Conservation (phyloP, 2,888 invertebrate genomes). For the Aphodius sticticus region DNA sequence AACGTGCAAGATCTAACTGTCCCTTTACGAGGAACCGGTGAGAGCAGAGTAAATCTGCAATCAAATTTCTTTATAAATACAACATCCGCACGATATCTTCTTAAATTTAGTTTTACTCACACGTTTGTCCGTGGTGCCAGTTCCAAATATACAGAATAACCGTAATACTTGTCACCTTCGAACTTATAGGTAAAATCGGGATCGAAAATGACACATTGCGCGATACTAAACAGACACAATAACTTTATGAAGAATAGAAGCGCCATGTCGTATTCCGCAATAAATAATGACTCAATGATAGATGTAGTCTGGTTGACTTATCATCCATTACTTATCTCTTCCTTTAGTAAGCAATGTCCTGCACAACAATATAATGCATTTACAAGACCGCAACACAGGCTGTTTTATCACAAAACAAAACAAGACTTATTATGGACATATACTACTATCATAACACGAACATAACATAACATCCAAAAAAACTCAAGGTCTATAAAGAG, state of each 20-base stretch:
- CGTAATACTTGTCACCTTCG: background rate
- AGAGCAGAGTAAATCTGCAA: background rate
- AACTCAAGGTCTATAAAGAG: too few species aligned
- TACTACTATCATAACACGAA: too few species aligned
- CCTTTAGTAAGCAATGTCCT: too few species aligned
- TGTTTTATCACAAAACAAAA: too few species aligned
- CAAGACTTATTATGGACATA: too few species aligned
- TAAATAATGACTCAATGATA: too few species aligned
- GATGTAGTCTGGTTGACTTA: too few species aligned
- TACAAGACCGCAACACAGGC: too few species aligned
- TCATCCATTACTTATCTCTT: too few species aligned
- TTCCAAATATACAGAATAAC: background rate
- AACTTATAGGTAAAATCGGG: background rate
- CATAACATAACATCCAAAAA: too few species aligned
- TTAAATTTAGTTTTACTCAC: background rate
- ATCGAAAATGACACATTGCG: background rate
- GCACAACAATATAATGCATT: too few species aligned
- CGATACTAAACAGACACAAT: background rate
- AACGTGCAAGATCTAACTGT: background rate
- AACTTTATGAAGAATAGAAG: background rate
- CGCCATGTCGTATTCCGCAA: background rate
- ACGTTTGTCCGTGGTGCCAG: background rate
- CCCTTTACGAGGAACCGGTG: background rate
- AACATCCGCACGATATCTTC: background rate
- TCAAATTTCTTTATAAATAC: background rate